Conservation (phyloP, 2,797 vertebrate species). For the Spheniscus humboldti region DNA sequence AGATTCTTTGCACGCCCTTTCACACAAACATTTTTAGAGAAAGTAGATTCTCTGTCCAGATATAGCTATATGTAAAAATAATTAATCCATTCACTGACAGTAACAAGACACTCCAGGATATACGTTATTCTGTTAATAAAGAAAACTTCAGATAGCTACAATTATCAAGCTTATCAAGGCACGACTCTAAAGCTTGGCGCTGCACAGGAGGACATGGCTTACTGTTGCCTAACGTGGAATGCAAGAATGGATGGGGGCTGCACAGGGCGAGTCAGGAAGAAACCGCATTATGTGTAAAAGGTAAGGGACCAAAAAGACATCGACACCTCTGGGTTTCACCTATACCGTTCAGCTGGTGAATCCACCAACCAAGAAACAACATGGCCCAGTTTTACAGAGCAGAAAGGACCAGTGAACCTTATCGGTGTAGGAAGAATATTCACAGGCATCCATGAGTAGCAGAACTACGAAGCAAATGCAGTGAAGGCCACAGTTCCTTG, state of each 20-base stretch:
- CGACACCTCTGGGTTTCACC: not conserved
- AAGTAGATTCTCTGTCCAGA: not conserved
- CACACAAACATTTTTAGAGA: not conserved
- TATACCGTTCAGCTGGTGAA: not conserved
- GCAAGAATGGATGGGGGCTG: not conserved
- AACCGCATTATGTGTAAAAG: not conserved
- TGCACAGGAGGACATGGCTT: not conserved
- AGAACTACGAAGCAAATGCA: not conserved
- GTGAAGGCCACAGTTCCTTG: not conserved
- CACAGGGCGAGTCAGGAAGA: not conserved
- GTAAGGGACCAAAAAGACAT: not conserved
- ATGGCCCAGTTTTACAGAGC: fast-evolving
- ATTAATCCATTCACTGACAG: not conserved
- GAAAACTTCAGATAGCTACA: not conserved
- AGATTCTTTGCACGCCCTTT: not conserved
- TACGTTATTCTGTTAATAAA: not conserved
- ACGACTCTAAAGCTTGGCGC: not conserved
- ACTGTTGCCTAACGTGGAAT: not conserved
- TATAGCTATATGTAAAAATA: not conserved
- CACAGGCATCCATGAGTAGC: not conserved
- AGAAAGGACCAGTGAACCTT: not conserved
- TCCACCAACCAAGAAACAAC: not conserved
- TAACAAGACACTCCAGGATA: not conserved
- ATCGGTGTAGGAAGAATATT: not conserved
- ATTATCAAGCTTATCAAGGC: not conserved